These are phyloP conservation scores for Clytia hemisphaerica DNA, from an alignment of 30 jellyfish, hydroid and myxozoan genomes.

Conservation along the genomic window DNA sequence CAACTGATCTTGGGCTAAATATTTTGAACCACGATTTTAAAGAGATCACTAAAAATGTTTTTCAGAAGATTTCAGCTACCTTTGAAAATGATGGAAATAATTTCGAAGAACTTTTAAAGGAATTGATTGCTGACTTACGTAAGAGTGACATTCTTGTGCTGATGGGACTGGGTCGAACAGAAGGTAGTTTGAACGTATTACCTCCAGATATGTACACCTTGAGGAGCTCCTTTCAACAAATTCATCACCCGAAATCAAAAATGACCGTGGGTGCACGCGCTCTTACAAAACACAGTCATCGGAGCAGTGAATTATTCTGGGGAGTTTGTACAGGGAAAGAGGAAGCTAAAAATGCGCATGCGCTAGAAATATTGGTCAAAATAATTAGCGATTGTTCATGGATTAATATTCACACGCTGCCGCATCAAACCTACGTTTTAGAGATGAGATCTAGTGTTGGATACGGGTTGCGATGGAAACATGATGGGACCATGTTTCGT, in stretches of 20 bases:
- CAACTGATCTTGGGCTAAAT: too few species aligned
- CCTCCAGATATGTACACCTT: slow-evolving; percentile 48
- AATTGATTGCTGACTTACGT: slow-evolving; percentile 13
- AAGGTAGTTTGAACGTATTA: slow-evolving; percentile 44
- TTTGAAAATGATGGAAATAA: neutral
- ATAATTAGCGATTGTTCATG: slow-evolving; percentile 49
- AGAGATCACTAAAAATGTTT: neutral
- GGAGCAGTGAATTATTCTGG: slow-evolving; percentile 71
- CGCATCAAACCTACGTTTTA: slow-evolving; percentile 53
- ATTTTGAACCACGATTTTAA: neutral
- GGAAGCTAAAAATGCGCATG: slow-evolving; percentile 42
- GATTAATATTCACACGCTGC: slow-evolving; percentile 70
- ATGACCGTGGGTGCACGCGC: slow-evolving; percentile 87
- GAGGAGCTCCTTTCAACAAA: slow-evolving; percentile 31
- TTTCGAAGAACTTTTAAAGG: neutral
- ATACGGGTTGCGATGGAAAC: slow-evolving; percentile 82
- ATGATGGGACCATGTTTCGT: slow-evolving; percentile 66
- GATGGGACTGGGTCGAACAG: slow-evolving; percentile 55
- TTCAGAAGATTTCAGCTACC: neutral
- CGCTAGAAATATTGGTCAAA: slow-evolving; percentile 25
- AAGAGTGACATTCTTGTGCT: slow-evolving; percentile 51
- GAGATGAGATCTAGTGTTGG: slow-evolving; percentile 77
- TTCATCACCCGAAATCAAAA: slow-evolving; percentile 35
- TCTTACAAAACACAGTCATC: slow-evolving; percentile 68
- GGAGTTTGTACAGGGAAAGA: slow-evolving; percentile 72